These are phyloP conservation scores for Hypsibius dujardini DNA, from an alignment of 1,140 invertebrate genomes.

Conservation along the genomic window DNA sequence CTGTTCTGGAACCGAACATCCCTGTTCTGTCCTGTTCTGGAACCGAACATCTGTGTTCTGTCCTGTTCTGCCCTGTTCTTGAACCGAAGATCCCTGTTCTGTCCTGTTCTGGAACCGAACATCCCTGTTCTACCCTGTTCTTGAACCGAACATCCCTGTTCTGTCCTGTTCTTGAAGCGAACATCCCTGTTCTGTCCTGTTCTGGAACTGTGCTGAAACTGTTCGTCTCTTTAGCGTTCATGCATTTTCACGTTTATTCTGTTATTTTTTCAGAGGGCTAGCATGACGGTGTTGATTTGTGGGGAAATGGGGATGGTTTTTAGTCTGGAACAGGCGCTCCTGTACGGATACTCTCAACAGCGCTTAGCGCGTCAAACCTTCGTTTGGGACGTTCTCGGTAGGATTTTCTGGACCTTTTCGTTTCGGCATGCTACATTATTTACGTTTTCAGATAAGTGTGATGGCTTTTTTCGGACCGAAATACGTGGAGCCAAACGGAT, in stretches of 20 bases:
- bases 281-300: slow-evolving; percentile 76
- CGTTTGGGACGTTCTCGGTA: slow-evolving; percentile 93
- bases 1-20: too few species aligned
- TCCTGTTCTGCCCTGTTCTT: too few species aligned
- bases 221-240: slow-evolving; percentile 17
- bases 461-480: slow-evolving; percentile 25
- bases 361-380: slow-evolving; percentile 84
- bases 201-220: neutral
- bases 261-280: slow-evolving; percentile 39
- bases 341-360: slow-evolving; percentile 74
- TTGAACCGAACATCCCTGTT: too few species aligned
- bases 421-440: slow-evolving; percentile 13
- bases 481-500: slow-evolving; percentile 24
- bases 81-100: too few species aligned
- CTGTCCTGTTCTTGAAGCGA: too few species aligned
- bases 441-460: slow-evolving; percentile 26
- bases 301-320: slow-evolving; percentile 80
- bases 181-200: too few species aligned
- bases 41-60: too few species aligned
- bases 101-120: too few species aligned
- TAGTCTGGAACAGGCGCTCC: slow-evolving; percentile 79
- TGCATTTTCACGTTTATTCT: slow-evolving; percentile 17
- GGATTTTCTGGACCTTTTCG: slow-evolving; percentile 26
- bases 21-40: too few species aligned
- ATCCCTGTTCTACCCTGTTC: too few species aligned